Evolutionary conservation across 2,888 invertebrate genomes (phyloP).

Genomic region (Cheilosia impressa): DNA sequence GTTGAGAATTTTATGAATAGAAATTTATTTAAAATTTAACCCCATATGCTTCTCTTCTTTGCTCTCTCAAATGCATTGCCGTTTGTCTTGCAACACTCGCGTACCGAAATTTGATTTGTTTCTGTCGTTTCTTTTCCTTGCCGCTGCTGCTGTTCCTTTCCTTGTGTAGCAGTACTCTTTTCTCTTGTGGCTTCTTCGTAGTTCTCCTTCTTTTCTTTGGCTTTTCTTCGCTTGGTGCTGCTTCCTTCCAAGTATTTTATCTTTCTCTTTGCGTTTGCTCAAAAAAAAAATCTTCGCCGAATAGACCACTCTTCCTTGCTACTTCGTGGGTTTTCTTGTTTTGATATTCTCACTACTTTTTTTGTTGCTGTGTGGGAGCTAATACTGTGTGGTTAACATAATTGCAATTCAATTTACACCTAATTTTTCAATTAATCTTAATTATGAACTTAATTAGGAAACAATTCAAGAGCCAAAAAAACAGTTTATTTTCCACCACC

Average conservation of each 20-base stretch:
- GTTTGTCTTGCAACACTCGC: constrained; percentile 65
- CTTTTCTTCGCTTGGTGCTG: constrained; percentile 73
- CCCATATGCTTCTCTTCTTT: constrained; percentile 70
- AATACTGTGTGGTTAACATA: constrained; percentile 65
- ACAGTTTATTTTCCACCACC: constrained; percentile 76
- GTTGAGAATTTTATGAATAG: constrained; percentile 71
- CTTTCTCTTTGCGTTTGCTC: constrained; percentile 63
- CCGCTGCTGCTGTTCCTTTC: constrained; percentile 50
- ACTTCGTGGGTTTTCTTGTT: constrained; percentile 27
- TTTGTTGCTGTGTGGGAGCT: constrained; percentile 4
- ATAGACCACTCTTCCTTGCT: constrained; percentile 26
- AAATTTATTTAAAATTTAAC: constrained; percentile 77
- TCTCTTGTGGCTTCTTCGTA: constrained; percentile 63
- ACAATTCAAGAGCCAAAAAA: constrained; percentile 79
- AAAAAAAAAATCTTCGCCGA: constrained; percentile 40
- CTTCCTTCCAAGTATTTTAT: constrained; percentile 70
- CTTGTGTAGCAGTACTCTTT: constrained; percentile 61
- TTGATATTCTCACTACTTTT: constrained; percentile 14
- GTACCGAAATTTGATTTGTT: constrained; percentile 63
- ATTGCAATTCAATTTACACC: constrained; percentile 76
- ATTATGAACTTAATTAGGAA: constrained; percentile 84
- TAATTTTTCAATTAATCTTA: constrained; percentile 84
- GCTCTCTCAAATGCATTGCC: constrained; percentile 64
- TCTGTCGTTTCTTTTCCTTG: constrained; percentile 63
- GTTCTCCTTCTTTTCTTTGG: constrained; percentile 69